Evolutionary conservation across 1,140 invertebrate species (phyloP).

Genomic region (Trachymyrmex cornetzi): DNA sequence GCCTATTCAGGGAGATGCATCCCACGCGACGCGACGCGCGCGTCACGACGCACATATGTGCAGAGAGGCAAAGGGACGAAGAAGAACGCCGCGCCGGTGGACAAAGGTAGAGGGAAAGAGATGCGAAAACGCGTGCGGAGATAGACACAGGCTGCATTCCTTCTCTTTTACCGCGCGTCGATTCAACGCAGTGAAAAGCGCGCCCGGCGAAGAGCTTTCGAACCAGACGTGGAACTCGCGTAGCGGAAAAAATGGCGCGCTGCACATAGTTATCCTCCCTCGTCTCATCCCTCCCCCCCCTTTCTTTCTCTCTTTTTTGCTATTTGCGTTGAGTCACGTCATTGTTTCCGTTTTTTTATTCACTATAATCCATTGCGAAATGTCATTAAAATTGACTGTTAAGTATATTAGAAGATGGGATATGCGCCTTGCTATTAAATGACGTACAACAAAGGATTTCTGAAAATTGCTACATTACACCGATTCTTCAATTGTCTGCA

Average conservation of each 20-base stretch:
- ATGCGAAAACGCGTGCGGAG: background rate
- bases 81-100: constrained; percentile 9
- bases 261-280: constrained; percentile 47
- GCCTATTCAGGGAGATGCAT: constrained; percentile 81
- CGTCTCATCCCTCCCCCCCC: background rate
- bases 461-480: constrained; percentile 4
- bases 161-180: constrained; percentile 75
- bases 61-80: background rate
- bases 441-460: background rate
- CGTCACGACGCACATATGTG: constrained; percentile 62
- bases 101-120: constrained; percentile 52
- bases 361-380: constrained; percentile 54
- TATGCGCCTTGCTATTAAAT: background rate
- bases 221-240: constrained; percentile 78
- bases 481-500: background rate
- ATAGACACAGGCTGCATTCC: constrained; percentile 24
- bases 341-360: constrained; percentile 71
- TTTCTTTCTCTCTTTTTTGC: constrained; percentile 10
- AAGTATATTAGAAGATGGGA: constrained; percentile 62
- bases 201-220: constrained; percentile 83
- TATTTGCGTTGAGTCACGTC: constrained; percentile 59
- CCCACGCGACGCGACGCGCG: constrained; percentile 80
- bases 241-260: constrained; percentile 75
- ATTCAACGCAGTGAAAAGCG: constrained; percentile 85
- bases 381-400: constrained; percentile 66